Conservation (phyloP, 2,888 invertebrate species). For the Yponomeuta plumbellus region DNA sequence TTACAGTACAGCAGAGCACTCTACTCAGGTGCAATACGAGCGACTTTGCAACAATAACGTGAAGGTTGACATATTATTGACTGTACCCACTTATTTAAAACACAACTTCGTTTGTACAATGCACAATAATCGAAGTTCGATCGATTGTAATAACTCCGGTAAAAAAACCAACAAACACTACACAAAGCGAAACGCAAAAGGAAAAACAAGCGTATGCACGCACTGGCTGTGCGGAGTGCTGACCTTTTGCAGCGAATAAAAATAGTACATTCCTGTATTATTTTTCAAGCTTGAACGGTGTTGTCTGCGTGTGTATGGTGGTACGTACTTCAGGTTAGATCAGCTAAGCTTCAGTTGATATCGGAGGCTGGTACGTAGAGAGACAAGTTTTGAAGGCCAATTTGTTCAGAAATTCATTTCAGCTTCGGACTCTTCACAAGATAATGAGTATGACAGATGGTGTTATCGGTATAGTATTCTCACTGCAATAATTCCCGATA, state of each 20-base stretch:
- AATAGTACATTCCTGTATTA: background rate
- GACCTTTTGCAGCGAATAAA: background rate
- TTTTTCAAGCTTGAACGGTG: background rate
- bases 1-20: too few relatives aligned
- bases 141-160: background rate
- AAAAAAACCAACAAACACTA: background rate
- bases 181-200: background rate
- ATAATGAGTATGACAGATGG: too few relatives aligned
- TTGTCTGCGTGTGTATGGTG: background rate
- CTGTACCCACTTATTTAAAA: too few relatives aligned
- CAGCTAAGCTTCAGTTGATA: background rate
- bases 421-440: too few relatives aligned
- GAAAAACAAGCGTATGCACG: background rate
- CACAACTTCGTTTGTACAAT: background rate
- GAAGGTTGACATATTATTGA: too few relatives aligned
- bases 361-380: background rate
- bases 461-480: too few relatives aligned
- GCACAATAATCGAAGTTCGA: background rate
- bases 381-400: background rate
- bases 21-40: too few relatives aligned
- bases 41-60: too few relatives aligned
- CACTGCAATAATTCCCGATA: too few relatives aligned
- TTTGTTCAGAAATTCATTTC: too few relatives aligned
- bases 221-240: background rate
- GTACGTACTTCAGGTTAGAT: background rate